Base-by-base conservation (phyloP, 2,797 vertebrate species). In the Coracias cyanogaster region DNA sequence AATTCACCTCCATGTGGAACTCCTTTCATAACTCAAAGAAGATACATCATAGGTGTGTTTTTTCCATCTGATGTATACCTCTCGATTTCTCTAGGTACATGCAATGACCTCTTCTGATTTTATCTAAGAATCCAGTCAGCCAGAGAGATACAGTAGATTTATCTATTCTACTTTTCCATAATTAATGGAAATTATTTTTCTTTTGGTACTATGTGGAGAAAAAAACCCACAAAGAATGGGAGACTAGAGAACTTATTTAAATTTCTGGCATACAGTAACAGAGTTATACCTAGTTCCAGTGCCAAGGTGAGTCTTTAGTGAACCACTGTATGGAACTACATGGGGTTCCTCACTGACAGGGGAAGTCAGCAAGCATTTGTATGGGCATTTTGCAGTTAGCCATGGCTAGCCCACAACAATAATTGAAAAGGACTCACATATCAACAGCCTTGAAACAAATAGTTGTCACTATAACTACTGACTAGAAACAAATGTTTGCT, bases 11-110 rank as follows among this genome's bases (percentile, higher is more conserved):
- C 9, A 12, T 8, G 2, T 69, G 12, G 66, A 88, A 76, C 4
- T 45, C 51, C 13, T 84, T 72, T 28, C 1, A 0, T 39, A 29
- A 7, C 15, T 74, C 79, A 24, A 33, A 29, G 13, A 52, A 4
- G 16, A 43, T 25, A 21, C 21, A 31, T 9, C 4, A 13, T 4
- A 65, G 24, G 11, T 69, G 14, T 60, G 7, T 0, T 1, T 19
- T 65, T 65, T 49, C 2, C 3, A 28, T 69, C 9, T 46, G n/a
- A 61, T 20, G 2, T 31, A 43, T 13, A 43, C 4, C 4, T 39
- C 15, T 69, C 12, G 1, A 48, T 83, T 90, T 70, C 61, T 51
- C 69, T 37, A 58, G 19, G 43, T 33, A 70, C 22, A 46, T 22
- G 7, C 77, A 83, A 37, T 19, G 0, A 71, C 15, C 3, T 33